Conservation (phyloP, 2,888 invertebrate genomes). For the Troides helena region DNA sequence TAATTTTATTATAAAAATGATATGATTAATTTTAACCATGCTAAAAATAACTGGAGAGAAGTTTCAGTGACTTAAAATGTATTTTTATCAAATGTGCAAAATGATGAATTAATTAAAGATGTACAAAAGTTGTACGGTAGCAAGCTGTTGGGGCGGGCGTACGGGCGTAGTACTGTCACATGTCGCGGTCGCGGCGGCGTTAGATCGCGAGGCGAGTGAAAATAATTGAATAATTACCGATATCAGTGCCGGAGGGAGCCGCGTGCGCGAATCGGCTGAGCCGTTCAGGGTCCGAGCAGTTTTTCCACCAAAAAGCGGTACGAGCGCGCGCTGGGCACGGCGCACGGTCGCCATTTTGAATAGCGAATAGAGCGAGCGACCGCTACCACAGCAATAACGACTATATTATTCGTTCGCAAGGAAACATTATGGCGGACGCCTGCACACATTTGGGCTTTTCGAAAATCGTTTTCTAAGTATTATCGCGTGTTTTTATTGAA, state of each 20-base stretch:
- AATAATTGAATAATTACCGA: constrained; percentile 77
- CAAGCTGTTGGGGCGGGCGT: constrained; percentile 64
- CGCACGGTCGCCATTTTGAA: constrained; percentile 81
- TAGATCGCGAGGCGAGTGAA: constrained; percentile 63
- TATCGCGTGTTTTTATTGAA: constrained; percentile 79
- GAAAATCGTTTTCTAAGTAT: constrained; percentile 81
- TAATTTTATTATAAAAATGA: too few species aligned
- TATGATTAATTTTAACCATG: background rate
- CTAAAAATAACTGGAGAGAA: background rate
- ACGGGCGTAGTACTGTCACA: constrained; percentile 78
- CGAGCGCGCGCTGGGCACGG: constrained; percentile 76
- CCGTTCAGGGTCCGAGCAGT: constrained; percentile 72
- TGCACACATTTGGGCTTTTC: constrained; percentile 80
- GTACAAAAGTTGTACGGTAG: constrained; percentile 31
- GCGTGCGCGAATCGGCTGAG: constrained; percentile 68
- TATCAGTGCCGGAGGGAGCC: constrained; percentile 63
- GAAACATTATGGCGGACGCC: constrained; percentile 82
- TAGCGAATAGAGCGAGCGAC: constrained; percentile 80
- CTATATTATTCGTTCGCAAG: constrained; percentile 81
- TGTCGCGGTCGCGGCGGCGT: constrained; percentile 74
- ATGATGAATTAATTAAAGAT: background rate
- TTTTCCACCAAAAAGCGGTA: constrained; percentile 75
- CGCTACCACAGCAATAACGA: constrained; percentile 81
- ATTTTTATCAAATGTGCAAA: background rate
- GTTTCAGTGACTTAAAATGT: background rate